Evolutionary conservation across 1,140 invertebrate genomes (phyloP), one percentile per base, ranked within the genome.

Genomic region (Zelostemma sp.): DNA sequence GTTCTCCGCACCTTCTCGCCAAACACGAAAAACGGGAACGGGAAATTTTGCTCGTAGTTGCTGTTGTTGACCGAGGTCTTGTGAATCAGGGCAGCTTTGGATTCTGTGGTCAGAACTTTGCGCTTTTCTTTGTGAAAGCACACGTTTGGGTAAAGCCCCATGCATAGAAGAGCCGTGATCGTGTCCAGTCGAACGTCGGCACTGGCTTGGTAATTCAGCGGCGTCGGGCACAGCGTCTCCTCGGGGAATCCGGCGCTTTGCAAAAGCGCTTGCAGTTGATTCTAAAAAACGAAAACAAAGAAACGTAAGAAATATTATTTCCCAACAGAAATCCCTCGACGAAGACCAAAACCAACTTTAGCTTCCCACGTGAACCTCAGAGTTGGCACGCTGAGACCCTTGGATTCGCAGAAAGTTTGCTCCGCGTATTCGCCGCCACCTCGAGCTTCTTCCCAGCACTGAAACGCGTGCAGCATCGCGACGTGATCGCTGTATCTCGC

Each of bases 51-150:
- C 43, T 93, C 92, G 54, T 90, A 87, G 78, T 94, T 95, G 66
- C 90, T 93, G 81, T 96, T 98, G 85, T 98, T 98, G 0, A 99
- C 96, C 0, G 97, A 99, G 0, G 96, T 96, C 82, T 99, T 99
- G 84, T 98, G 96, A 49, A 99, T 93, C 0, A 99, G 84, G 0
- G 97, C 97, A 1, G 92, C 90, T 82, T 96, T 97, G 15, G 94
- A 94, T 87, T 99, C 97, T 0, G 95, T 95, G 2, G 97, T 99
- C 12, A 98, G 86, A 8, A 99, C 96, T 85, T 97, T 98, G 43
- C 97, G 38, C 79, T 98, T 98, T 49, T 97, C 96, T 81, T 97
- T 97, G 79, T 99, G 95, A 74, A 90, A 93, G 79, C 97, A 98
- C 2, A 99, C 94, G 85, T 99, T 99, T 0, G 97, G 97, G 86